A percentile compares a stretch with the other conserved stretches of the same genome.
Evolutionary conservation across 2,797 vertebrate species (phyloP).

Genomic region (Amphiprion clarkii): DNA sequence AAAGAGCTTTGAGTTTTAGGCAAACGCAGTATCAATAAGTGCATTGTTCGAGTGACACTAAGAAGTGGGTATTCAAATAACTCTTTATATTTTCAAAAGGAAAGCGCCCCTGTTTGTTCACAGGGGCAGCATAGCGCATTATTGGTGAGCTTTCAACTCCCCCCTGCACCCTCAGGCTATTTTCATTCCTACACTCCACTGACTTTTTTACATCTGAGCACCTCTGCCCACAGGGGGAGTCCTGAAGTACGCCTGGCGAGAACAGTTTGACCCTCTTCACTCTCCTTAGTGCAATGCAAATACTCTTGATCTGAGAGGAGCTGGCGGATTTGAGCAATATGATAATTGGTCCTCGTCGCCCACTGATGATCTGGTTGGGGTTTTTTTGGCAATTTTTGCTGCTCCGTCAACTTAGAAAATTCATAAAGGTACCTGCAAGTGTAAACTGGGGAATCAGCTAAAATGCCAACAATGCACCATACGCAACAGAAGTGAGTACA

Average conservation of each 20-base stretch:
- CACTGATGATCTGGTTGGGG: slow-evolving; percentile 26
- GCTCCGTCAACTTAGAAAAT: slow-evolving; percentile 20
- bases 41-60: slow-evolving; percentile 74
- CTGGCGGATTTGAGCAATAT: slow-evolving; percentile 67
- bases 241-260: slow-evolving; percentile 65
- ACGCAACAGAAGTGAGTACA: too few relatives aligned
- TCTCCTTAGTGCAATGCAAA: slow-evolving; percentile 74
- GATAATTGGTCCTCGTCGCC: slow-evolving; percentile 62
- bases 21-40: slow-evolving; percentile 74
- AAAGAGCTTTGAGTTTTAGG: slow-evolving; percentile 74
- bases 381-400: slow-evolving; percentile 33
- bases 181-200: slow-evolving; percentile 50
- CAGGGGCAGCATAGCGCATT: slow-evolving; percentile 45
- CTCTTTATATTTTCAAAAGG: slow-evolving; percentile 56
- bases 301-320: slow-evolving; percentile 70
- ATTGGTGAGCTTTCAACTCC: slow-evolving; percentile 64
- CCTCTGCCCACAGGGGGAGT: slow-evolving; percentile 62
- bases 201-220: slow-evolving; percentile 54
- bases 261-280: slow-evolving; percentile 80
- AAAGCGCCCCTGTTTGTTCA: slow-evolving; percentile 62
- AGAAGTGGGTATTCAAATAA: slow-evolving; percentile 71
- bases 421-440: slow-evolving; percentile 14
- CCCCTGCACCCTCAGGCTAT: slow-evolving; percentile 50
- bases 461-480: slow-evolving; percentile 31
- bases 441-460: slow-evolving; percentile 42